phyloP scores from a whole-genome alignment of 1,140 invertebrate species.

The Drosophila neocordata region DNA sequence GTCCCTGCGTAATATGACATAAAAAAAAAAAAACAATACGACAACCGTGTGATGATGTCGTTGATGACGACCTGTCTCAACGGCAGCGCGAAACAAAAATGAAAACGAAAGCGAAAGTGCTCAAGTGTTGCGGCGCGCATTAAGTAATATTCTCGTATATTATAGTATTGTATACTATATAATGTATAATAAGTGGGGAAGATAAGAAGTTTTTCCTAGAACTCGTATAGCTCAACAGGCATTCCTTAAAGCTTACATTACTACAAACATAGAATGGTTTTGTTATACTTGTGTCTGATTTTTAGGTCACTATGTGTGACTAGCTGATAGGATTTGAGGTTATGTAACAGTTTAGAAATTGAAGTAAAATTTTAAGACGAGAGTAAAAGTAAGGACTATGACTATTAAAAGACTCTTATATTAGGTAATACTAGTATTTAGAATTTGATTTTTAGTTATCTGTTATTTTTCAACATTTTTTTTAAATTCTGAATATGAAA shows the following conservation, averaged over 20 bases:
- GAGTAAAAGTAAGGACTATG: background rate
- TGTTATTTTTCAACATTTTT: too few species aligned
- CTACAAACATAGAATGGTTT: background rate
- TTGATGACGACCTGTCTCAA: conserved; percentile 41
- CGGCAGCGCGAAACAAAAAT: conserved; percentile 11
- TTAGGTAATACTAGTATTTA: too few species aligned
- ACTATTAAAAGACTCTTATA: too few species aligned
- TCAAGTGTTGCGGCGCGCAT: conserved; percentile 44
- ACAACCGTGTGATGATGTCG: background rate
- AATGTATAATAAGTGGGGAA: conserved; percentile 40
- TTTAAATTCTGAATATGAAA: too few species aligned
- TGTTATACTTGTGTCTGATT: background rate
- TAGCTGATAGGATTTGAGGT: conserved; percentile 1
- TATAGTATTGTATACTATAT: conserved; percentile 40
- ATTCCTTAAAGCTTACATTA: conserved; percentile 35
- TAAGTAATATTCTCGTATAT: conserved; percentile 37
- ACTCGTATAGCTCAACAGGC: conserved; percentile 29
- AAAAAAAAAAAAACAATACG: background rate
- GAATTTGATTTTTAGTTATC: too few species aligned
- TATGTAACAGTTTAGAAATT: background rate
- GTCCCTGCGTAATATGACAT: too few species aligned
- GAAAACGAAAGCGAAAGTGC: conserved; percentile 69
- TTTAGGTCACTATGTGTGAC: conserved; percentile 34
- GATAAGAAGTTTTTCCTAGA: conserved; percentile 56
- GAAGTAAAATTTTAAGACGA: background rate